phyloP scores from a whole-genome alignment of 2,113 vertebrate species.

The Lates calcarifer region DNA sequence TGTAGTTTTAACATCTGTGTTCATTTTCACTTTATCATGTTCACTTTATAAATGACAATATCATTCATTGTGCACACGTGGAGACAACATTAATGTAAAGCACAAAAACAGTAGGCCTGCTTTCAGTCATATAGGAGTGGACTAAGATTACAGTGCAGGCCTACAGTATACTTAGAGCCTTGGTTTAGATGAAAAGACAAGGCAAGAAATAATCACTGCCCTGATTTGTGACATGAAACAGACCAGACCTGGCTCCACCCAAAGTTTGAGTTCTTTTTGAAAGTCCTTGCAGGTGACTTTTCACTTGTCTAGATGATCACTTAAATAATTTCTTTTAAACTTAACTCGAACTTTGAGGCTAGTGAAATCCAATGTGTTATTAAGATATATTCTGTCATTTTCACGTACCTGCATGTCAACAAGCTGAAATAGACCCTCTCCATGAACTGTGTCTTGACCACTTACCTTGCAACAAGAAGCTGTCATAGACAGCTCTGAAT shows the following conservation, averaged over 20 bases:
- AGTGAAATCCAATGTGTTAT: neutral
- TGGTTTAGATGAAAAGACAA: neutral
- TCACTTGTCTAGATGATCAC: neutral
- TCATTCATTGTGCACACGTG: neutral
- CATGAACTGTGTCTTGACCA: neutral
- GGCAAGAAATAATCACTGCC: neutral
- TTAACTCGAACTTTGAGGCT: neutral
- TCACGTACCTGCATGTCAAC: neutral
- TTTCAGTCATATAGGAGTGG: neutral
- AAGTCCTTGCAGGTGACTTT: neutral
- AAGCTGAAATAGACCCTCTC: neutral
- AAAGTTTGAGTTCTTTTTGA: neutral
- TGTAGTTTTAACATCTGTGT: neutral
- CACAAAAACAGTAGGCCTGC: neutral
- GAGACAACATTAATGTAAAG: neutral
- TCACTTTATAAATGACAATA: neutral
- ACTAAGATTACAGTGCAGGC: neutral
- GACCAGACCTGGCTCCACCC: neutral
- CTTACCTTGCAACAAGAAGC: neutral
- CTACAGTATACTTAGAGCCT: neutral
- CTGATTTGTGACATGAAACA: slow-evolving; percentile 4
- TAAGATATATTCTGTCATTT: neutral
- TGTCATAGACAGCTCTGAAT: neutral
- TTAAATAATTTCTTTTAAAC: neutral
- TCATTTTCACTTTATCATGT: too few species aligned